These are phyloP conservation scores for Coccyzus lansbergi DNA, from an alignment of 2,797 vertebrate species.

Conservation along the genomic window DNA sequence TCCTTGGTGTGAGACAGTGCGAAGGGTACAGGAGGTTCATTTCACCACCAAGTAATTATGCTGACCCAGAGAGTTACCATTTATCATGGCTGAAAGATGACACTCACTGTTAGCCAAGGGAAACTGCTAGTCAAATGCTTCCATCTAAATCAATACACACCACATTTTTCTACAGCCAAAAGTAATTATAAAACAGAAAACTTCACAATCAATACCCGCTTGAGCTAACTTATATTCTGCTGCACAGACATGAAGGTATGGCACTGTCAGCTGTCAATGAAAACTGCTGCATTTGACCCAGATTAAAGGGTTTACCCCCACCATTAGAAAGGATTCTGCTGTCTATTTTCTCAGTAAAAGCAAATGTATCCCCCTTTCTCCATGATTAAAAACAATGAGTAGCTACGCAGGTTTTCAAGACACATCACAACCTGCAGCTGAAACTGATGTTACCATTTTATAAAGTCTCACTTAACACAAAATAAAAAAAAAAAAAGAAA, in stretches of 20 bases:
- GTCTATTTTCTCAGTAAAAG: conserved; percentile 9
- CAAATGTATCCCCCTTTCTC: background rate
- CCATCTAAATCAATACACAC: conserved; percentile 90
- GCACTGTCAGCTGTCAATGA: conserved; percentile 79
- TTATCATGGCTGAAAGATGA: conserved; percentile 92
- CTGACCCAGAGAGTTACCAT: conserved; percentile 85
- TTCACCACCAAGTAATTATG: conserved; percentile 97
- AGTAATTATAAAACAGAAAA: conserved; percentile 97
- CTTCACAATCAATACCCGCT: conserved; percentile 92
- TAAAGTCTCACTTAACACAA: conserved; percentile 3
- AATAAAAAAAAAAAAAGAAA: background rate
- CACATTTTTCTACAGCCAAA: conserved; percentile 83
- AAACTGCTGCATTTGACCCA: conserved; percentile 34
- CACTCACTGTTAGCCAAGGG: conserved; percentile 92
- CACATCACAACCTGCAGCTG: background rate
- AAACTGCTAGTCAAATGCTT: conserved; percentile 87
- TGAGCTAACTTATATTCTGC: conserved; percentile 83
- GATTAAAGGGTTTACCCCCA: conserved; percentile 32
- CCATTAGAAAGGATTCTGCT: background rate
- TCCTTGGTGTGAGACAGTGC: conserved; percentile 60
- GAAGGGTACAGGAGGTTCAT: conserved; percentile 82
- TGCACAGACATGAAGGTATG: conserved; percentile 54
- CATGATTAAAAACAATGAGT: background rate
- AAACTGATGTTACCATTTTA: conserved; percentile 25
- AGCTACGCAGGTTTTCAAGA: background rate